Evolutionary conservation across 2,888 invertebrate genomes (phyloP).

Genomic region (Muscina levida): DNA sequence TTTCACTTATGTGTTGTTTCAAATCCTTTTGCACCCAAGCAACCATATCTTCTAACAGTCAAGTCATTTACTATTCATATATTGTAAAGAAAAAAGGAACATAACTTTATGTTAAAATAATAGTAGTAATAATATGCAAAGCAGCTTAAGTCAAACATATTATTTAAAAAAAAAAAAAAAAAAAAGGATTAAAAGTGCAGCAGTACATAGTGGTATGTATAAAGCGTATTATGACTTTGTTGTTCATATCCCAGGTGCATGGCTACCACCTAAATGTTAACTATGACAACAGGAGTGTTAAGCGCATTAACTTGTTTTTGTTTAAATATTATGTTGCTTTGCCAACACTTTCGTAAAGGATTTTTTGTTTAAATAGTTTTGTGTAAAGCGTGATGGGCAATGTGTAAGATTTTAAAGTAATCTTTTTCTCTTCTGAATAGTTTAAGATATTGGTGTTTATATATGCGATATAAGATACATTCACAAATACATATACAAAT

Average conservation of each 20-base stretch:
- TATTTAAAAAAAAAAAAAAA: conserved; percentile 4
- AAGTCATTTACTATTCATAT: conserved; percentile 48
- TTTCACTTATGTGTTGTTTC: too few species aligned
- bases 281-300: too few species aligned
- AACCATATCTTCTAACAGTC: conserved; percentile 46
- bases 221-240: conserved; percentile 19
- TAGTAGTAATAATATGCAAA: conserved; percentile 14
- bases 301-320: too few species aligned
- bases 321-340: too few species aligned
- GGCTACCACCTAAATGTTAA: conserved; percentile 3
- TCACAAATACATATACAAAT: not conserved
- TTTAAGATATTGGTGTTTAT: too few species aligned
- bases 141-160: conserved; percentile 13
- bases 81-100: not conserved
- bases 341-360: too few species aligned
- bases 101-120: conserved; percentile 5
- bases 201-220: conserved; percentile 5
- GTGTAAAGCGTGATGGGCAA: too few species aligned
- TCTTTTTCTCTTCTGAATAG: too few species aligned
- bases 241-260: not conserved
- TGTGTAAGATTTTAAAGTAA: too few species aligned
- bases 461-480: too few species aligned
- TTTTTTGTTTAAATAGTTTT: too few species aligned
- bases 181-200: conserved; percentile 13
- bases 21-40: too few species aligned